Evolutionary conservation across 1,140 invertebrate species (phyloP), one percentile per base, ranked within the genome.

Genomic region (Drosophila kepulauana): DNA sequence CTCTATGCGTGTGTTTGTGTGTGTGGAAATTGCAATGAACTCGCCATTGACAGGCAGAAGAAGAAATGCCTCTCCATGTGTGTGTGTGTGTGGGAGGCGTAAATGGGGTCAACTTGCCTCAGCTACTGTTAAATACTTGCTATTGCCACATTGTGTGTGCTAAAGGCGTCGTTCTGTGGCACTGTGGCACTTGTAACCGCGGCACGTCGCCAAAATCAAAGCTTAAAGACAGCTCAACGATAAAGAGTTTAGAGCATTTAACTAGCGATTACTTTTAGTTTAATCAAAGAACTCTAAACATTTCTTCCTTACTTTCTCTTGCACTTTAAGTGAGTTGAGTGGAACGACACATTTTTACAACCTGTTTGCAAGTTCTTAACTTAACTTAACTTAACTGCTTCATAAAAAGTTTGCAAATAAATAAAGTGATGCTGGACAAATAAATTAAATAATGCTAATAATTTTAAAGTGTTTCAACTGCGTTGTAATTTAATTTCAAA

Each of bases 11-110:
- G 46, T 11, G 52, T 52, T 15, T 16, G 28, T 30, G 20, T 54
- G 25, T 48, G 51, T 70, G 76, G 64, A 62, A 66, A 69, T 33
- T 57, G 77, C 78, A 43, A 59, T 57, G 54, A 67, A 58, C 43
- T 43, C 25, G 48, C 71, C 49, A 69, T 68, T 69, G 71, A 74
- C 71, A 67, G 54, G 15, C 70, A 73, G 57, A 16, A 75, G 41
- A 51, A 49, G 43, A 52, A 69, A 41, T 28, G 61, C 51, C 15
- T 59, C 54, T 51, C 63, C 75, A 65, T 80, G 63, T 59, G 63
- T 78, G 65, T 78, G 33, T 13, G n/a, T 28, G 28, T 5, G n/a
- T 2, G n/a, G 15, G 7, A 48, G 35, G 62, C 51, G 28, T 65
- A 16, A 54, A 51, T 56, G 38, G 49, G 38, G 13, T 35, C 38